Evolutionary conservation across 2,113 vertebrate genomes (phyloP), one percentile per base, ranked within the genome.

Genomic region (Pontoporia blainvillei): DNA sequence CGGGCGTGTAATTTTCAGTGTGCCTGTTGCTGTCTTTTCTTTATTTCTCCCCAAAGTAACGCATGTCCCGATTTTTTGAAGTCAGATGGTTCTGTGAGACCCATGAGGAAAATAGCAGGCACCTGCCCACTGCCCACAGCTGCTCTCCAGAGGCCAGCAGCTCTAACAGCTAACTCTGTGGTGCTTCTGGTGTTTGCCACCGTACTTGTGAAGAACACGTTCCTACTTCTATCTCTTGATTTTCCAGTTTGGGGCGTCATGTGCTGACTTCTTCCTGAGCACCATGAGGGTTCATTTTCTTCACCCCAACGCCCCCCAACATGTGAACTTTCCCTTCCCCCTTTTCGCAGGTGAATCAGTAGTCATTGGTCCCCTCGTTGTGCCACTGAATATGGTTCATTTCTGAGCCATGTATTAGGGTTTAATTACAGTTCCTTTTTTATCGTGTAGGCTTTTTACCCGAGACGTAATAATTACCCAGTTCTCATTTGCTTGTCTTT

Each of bases 1-100:
- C 0, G 0, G 7, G 36, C n/a, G 64, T 78, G 20, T 2, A 2
- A 27, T 31, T 21, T 31, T 39, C 49, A 34, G 29, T 6, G 12
- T 76, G 5, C 39, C 41, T 5, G 0, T 34, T 10, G 17, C 12
- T 73, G 0, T n/a, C 64, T 61, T 36, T 61, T 41, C 14, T 49
- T 39, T 54, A 15, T 54, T 86, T 75, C 41, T 36, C 39, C 14
- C 31, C 36, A 9, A 10, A 85, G 39, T 66, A 36, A 18, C 20
- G 3, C 4, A 0, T 7, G 8, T 23, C 18, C 44, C 59, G 18
- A 52, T 17, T 36, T 46, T 64, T 44, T 39, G 8, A 66, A 59
- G 79, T 76, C 84, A 3, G 0, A 4, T 25, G 20, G 18, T 36
- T 46, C 41, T 20, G 2, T 1, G n/a, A 62, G 46, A 64, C 27